These are phyloP conservation scores for Typhlomys cinereus DNA, from an alignment of 2,113 vertebrate genomes.

Conservation along the genomic window DNA sequence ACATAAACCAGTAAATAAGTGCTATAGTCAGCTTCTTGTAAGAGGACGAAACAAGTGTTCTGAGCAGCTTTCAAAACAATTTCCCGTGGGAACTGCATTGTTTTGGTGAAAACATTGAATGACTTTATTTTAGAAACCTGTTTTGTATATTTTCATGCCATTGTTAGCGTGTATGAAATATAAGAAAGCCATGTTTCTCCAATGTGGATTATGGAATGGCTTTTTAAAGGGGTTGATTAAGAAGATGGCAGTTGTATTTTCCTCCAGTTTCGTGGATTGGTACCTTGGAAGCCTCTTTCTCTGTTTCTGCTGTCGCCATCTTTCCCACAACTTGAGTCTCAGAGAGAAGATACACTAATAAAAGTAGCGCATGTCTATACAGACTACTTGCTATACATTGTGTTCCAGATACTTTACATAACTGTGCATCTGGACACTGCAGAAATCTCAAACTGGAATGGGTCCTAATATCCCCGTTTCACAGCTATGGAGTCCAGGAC, in stretches of 20 bases:
- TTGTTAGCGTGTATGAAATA: slow-evolving; percentile 29
- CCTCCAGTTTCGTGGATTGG: neutral
- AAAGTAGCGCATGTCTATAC: neutral
- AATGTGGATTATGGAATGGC: neutral
- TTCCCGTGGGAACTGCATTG: neutral
- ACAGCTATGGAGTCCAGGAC: neutral
- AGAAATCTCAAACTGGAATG: neutral
- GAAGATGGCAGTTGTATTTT: neutral
- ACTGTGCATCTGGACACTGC: neutral
- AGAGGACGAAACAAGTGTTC: neutral
- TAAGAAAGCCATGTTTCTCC: neutral
- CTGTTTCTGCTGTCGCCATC: neutral
- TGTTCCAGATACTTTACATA: neutral
- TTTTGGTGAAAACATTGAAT: slow-evolving; percentile 1
- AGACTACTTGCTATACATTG: neutral
- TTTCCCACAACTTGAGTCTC: neutral
- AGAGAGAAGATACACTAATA: neutral
- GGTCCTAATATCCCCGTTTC: neutral
- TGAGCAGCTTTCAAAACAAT: slow-evolving; percentile 1
- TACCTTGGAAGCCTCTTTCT: neutral
- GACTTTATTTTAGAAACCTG: neutral
- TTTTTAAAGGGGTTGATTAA: neutral
- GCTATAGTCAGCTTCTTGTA: neutral
- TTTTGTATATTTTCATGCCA: neutral
- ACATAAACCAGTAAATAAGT: neutral